Evolutionary conservation across 2,113 vertebrate species (phyloP), one percentile per base, ranked within the genome.

Genomic region (Zapus hudsonius): DNA sequence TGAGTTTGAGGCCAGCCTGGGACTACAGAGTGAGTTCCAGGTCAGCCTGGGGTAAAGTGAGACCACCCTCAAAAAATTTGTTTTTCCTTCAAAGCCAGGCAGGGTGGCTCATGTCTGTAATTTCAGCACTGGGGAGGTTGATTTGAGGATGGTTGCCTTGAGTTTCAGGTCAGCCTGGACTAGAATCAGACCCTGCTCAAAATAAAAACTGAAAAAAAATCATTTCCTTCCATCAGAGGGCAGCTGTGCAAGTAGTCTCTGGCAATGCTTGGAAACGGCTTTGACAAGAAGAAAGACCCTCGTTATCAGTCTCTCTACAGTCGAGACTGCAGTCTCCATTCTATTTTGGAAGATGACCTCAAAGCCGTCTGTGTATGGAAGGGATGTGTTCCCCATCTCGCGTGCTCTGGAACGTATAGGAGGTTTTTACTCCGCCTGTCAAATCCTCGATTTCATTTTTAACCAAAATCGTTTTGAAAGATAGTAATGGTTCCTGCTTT

Each of bases 401-500:
- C 17, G 81, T 27, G n/a, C 13, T 23, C 86, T 69, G 76, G 38
- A 93, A 55, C 29, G n/a, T 67, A 29, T 36, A 57, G 69, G 31
- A 76, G 27, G 5, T 10, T 66, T 52, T 89, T 74, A 67, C 16
- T 38, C 23, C 27, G 22, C 13, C 66, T 82, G 20, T 55, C 84
- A 80, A 91, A 83, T 79, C 38, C 36, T 76, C 57, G 36, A 33
- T 87, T 79, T 64, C 33, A 75, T 59, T 91, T 92, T 92, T 33
- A 94, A 27, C 73, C 23, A 79, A 78, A 82, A 57, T 15, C 72
- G 0, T 74, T 52, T 44, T 69, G 61, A 84, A 69, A 27, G 38
- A 84, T n/a, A 75, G 52, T 31, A 27, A 80, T 73, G 11, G 29
- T 66, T 6, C 3, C 20, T 78, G 36, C 11, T n/a, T 78, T 44